Evolutionary conservation across 2,888 invertebrate genomes (phyloP), one percentile per base, ranked within the genome.

Genomic region (Cepaea hortensis): DNA sequence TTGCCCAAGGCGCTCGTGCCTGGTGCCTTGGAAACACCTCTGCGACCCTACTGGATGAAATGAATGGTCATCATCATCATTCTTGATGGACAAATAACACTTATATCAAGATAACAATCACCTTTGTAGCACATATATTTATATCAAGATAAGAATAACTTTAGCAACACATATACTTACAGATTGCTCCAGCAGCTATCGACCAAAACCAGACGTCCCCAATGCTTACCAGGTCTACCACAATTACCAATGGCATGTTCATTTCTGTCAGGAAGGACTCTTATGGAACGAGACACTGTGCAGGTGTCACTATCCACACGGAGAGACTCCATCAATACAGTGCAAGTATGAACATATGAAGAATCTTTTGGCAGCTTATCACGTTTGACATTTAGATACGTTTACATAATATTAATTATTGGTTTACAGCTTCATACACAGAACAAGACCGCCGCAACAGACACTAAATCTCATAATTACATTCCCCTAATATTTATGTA

Each of bases 221-320:
- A 65, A 20, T 13, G 62, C 89, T 55, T 90, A 90, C 76, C 88
- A 90, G 81, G 87, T 89, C n/a, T 89, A 79, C 50, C 88, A 89
- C 81, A 89, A 89, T 75, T 76, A 85, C 50, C 81, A 85, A 48
- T 90, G 90, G 90, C 87, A 88, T 80, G 88, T 88, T 46, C 90
- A 90, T 85, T 81, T 87, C 35, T 90, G 90, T 80, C 90, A 89
- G 80, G 85, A 87, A 2, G 88, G 88, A 0, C 85, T 90, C 3
- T 72, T 88, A 15, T 90, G 90, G 90, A 89, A 90, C 87, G 90
- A 90, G 85, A 87, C 88, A 9, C 61, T 86, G 15, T 90, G 90
- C 80, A 77, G 90, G 81, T 90, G 88, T 85, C 88, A 89, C 15
- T 88, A 81, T 73, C 88, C 89, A 0, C 35, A 80, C 62, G 87